phyloP scores from a whole-genome alignment of 2,797 vertebrate genomes.

The Argyrosomus regius region DNA sequence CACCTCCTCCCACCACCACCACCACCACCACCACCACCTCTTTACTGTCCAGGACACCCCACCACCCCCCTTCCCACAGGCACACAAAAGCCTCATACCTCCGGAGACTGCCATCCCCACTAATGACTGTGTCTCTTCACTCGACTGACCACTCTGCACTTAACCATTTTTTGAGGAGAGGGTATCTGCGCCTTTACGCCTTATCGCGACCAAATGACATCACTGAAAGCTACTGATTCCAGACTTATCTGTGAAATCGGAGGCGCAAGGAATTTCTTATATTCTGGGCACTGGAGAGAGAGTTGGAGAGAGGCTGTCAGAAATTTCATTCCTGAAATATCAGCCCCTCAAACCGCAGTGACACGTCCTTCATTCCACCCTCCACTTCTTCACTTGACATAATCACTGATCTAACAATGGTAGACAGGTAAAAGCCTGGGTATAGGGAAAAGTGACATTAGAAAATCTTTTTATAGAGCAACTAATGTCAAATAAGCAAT shows the following conservation, averaged over 20 bases:
- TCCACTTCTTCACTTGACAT: slow-evolving; percentile 71
- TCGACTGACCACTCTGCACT: slow-evolving; percentile 64
- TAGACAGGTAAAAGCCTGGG: slow-evolving; percentile 67
- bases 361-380: slow-evolving; percentile 74
- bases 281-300: slow-evolving; percentile 42
- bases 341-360: slow-evolving; percentile 62
- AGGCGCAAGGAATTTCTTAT: slow-evolving; percentile 64
- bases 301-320: slow-evolving; percentile 69
- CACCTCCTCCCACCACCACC: slow-evolving; percentile 37
- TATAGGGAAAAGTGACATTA: slow-evolving; percentile 65
- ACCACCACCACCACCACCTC: slow-evolving; percentile 51
- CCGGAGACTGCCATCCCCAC: slow-evolving; percentile 63
- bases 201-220: slow-evolving; percentile 72
- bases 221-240: slow-evolving; percentile 69
- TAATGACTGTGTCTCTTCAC: slow-evolving; percentile 76
- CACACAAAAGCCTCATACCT: slow-evolving; percentile 63
- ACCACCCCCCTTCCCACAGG: neutral
- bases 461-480: slow-evolving; percentile 77
- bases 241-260: slow-evolving; percentile 77
- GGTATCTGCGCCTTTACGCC: slow-evolving; percentile 43
- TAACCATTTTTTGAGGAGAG: slow-evolving; percentile 67
- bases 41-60: slow-evolving; percentile 75
- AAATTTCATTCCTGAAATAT: slow-evolving; percentile 80
- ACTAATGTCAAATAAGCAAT: slow-evolving; percentile 83
- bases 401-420: slow-evolving; percentile 77